Evolutionary conservation across 2,888 invertebrate genomes (phyloP), one percentile per base, ranked within the genome.

Genomic region (Agrochola litura): DNA sequence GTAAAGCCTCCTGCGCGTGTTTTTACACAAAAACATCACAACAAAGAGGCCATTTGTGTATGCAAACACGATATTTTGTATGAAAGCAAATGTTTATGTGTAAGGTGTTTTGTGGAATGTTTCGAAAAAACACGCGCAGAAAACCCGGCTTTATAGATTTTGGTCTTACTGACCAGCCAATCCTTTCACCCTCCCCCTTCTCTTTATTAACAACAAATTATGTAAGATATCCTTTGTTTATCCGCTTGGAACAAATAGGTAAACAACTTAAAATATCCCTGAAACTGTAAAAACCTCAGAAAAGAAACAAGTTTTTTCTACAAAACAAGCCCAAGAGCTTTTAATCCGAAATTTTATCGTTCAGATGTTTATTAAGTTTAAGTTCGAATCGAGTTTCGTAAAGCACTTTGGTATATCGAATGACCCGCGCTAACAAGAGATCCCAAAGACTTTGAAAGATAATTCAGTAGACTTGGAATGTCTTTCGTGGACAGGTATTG

Each of bases 341-440:
- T 78, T 76, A 68, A 79, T 76, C 70, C 58, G 41, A 74, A 65
- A 56, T 73, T 85, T 77, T 81, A 81, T 72, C 77, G 69, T 79
- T 82, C 76, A 70, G 61, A 64, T 77, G 78, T 82, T 84, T 79
- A 78, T 73, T 43, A 79, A 84, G 76, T 78, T 81, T 43, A 79
- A 83, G 70, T 87, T 83, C 46, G 63, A 83, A 82, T 75, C 73
- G 68, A 81, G 67, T 73, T 82, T 71, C 8, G n/a, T 41, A 6
- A 70, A 82, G 79, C 67, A 73, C 73, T 81, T 78, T 41, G 16
- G 37, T 58, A 76, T 73, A 79, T 85, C 49, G 68, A 81, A 79
- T 64, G 66, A 37, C 71, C n/a, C 30, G 43, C 25, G 25, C 61
- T 79, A 49, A 71, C 65, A 70, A 65, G 37, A 60, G 49, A 22